Evolutionary conservation across 2,797 vertebrate species (phyloP).

Genomic region (Sebastolobus alascanus): DNA sequence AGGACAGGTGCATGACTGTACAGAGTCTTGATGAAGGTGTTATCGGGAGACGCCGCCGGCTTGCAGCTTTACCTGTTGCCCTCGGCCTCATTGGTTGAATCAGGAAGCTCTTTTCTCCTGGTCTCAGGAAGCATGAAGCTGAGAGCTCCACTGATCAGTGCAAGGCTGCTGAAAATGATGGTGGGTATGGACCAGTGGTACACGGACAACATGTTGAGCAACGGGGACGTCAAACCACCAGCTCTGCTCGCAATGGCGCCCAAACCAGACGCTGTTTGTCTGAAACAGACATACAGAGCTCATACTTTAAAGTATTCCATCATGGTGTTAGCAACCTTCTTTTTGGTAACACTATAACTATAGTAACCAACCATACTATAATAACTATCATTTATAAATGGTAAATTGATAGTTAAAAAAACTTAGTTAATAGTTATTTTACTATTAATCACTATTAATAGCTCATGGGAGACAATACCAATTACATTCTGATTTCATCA

Average conservation of each 20-base stretch:
- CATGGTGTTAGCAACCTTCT: no score
- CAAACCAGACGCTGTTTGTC: constrained; percentile 85
- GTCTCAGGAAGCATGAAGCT: constrained; percentile 87
- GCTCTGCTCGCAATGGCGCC: constrained; percentile 72
- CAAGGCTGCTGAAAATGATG: constrained; percentile 75
- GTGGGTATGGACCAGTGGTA: constrained; percentile 79
- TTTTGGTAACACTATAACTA: no score
- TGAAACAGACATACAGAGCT: constrained; percentile 43
- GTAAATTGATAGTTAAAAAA: no score
- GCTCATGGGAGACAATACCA: no score
- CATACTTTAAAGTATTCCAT: no score
- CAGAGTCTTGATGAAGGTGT: neutral
- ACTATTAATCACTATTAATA: no score
- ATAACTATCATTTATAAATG: no score
- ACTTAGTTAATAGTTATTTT: no score
- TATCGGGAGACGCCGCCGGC: no score
- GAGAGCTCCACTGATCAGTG: constrained; percentile 74
- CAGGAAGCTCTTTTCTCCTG: constrained; percentile 68
- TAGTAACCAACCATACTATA: no score
- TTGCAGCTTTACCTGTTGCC: constrained; percentile 33
- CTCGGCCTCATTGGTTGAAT: constrained; percentile 56
- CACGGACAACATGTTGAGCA: constrained; percentile 79
- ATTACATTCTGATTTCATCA: no score
- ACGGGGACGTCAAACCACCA: constrained; percentile 78
- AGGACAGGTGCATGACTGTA: neutral